These are phyloP conservation scores for Lypha dubia DNA, from an alignment of 2,888 invertebrate genomes.

Conservation along the genomic window DNA sequence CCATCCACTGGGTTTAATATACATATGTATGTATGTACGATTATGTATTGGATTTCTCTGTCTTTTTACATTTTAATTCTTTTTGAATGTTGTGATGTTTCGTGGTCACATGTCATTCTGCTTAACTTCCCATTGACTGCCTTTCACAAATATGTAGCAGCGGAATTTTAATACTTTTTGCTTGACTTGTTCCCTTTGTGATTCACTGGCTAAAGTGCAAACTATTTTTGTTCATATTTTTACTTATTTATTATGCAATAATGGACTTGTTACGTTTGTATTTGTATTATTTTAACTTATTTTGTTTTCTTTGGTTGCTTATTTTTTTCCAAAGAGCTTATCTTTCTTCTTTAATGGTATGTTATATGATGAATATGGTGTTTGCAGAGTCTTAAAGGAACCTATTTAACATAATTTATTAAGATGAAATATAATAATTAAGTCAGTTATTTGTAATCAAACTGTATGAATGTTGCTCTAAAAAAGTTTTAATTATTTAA, in stretches of 20 bases:
- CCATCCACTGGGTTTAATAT: neutral
- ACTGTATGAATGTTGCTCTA: no score
- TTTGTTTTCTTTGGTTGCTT: slow-evolving; percentile 5
- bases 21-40: no score
- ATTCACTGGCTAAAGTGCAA: neutral
- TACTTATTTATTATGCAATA: slow-evolving; percentile 43
- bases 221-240: neutral
- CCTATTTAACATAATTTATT: neutral
- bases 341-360: neutral
- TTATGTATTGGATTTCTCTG: neutral
- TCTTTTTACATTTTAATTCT: slow-evolving; percentile 28
- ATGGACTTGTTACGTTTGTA: slow-evolving; percentile 23
- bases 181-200: slow-evolving; percentile 1
- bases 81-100: slow-evolving; percentile 54
- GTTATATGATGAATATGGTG: neutral
- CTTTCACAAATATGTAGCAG: slow-evolving; percentile 16
- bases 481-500: no score
- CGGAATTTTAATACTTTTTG: neutral
- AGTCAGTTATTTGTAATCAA: no score
- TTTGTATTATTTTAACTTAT: slow-evolving; percentile 15
- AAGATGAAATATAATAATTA: no score
- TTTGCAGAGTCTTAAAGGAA: slow-evolving; percentile 10
- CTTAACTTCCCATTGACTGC: slow-evolving; percentile 29
- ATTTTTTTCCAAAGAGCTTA: neutral
- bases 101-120: slow-evolving; percentile 64